Conservation (phyloP, 2,888 invertebrate genomes). For the Schizaphis graminum region DNA sequence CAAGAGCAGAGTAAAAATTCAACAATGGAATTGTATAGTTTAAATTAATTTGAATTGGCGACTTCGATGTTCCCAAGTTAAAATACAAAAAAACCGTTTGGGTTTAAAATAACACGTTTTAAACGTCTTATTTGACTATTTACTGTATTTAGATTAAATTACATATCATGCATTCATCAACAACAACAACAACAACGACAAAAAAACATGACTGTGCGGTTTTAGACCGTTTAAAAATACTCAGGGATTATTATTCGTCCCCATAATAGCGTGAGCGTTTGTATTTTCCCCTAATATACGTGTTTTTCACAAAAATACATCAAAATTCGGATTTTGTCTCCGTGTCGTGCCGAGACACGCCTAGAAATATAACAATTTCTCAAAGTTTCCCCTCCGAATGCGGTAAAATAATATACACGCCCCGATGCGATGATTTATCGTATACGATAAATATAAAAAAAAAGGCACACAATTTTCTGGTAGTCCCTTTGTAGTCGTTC, state of each 20-base stretch:
- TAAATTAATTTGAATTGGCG: background rate
- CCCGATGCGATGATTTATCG: conserved; percentile 40
- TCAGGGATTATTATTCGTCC: background rate
- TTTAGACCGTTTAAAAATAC: background rate
- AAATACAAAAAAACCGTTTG: background rate
- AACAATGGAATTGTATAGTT: background rate
- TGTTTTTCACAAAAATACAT: conserved; percentile 49
- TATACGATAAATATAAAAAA: background rate
- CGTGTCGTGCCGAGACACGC: conserved; percentile 46
- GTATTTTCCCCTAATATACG: background rate
- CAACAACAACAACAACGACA: background rate
- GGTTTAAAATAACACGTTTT: background rate
- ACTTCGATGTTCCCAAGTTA: background rate
- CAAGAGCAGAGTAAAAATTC: no score
- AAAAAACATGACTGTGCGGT: background rate
- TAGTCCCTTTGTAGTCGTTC: background rate
- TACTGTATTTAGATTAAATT: conserved; percentile 16
- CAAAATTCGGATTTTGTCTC: conserved; percentile 26
- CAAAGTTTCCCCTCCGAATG: conserved; percentile 34
- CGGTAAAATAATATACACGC: conserved; percentile 47
- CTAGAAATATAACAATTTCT: conserved; percentile 55
- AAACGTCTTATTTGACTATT: background rate
- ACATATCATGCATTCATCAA: background rate
- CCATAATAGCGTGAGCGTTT: background rate
- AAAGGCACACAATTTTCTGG: background rate